phyloP scores from a whole-genome alignment of 2,797 vertebrate species.

The Lacerta viridis region DNA sequence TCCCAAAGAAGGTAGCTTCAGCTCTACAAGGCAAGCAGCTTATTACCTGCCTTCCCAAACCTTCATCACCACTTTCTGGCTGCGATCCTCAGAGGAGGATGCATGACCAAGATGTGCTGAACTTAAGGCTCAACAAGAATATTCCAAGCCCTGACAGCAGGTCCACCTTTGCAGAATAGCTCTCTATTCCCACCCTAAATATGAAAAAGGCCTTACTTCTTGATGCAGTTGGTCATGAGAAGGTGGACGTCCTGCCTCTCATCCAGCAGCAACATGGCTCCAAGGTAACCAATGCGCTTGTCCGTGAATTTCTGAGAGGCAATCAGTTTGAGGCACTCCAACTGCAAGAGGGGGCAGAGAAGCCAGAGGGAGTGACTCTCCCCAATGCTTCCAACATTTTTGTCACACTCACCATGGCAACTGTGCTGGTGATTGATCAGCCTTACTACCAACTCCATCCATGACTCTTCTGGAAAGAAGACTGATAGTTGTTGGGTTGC shows the following conservation, averaged over 20 bases:
- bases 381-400: background rate
- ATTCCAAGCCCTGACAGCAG: background rate
- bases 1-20: too few species aligned
- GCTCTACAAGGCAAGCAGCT: background rate
- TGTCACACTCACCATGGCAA: background rate
- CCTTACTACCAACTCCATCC: too few species aligned
- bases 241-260: constrained; percentile 99
- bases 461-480: too few species aligned
- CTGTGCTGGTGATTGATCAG: too few species aligned
- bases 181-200: constrained; percentile 28
- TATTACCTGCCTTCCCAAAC: background rate
- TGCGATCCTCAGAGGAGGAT: background rate
- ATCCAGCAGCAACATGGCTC: constrained; percentile 98
- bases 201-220: constrained; percentile 91
- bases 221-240: constrained; percentile 99
- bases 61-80: too few species aligned
- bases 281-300: constrained; percentile 99
- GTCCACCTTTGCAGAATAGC: background rate
- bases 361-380: background rate
- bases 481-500: too few species aligned
- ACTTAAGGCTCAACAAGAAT: too few species aligned
- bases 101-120: background rate
- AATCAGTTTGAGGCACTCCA: constrained; percentile 99
- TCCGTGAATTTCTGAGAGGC: constrained; percentile 99
- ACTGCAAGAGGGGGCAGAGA: constrained; percentile 77